Percentiles rank a stretch among this genome's conserved stretches.
These are phyloP conservation scores for Protobothrops flavoviridis DNA, from an alignment of 2,113 vertebrate species.

Conservation along the genomic window DNA sequence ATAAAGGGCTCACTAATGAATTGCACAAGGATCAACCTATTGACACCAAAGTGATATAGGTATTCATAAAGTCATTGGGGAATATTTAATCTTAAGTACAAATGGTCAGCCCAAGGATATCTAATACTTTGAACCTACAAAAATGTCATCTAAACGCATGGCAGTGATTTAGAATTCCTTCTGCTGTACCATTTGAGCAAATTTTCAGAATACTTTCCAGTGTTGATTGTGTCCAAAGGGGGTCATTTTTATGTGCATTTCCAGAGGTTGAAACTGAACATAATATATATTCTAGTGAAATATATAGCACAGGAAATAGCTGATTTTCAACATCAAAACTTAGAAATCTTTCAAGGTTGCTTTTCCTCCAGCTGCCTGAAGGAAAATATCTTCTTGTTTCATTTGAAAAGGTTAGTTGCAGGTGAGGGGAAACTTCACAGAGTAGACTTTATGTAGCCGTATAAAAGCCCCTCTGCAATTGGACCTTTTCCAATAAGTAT, in stretches of 20 bases:
- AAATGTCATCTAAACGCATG: constrained; percentile 1
- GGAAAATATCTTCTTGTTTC: constrained; percentile 48
- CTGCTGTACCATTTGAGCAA: constrained; percentile 10
- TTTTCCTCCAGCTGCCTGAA: constrained; percentile 43
- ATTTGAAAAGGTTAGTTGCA: constrained; percentile 1
- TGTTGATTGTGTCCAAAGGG: not conserved
- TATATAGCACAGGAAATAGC: constrained; percentile 58
- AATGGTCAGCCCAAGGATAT: not conserved
- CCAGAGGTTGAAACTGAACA: constrained; percentile 54
- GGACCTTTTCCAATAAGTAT: not conserved
- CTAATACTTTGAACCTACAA: not conserved
- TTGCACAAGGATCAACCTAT: not conserved
- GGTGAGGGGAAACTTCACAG: constrained; percentile 32
- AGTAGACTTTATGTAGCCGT: not conserved
- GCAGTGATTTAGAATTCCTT: constrained; percentile 27
- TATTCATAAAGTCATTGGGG: not conserved
- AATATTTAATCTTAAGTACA: not conserved
- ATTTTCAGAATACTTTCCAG: constrained; percentile 55
- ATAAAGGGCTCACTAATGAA: not conserved
- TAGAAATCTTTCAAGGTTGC: constrained; percentile 55
- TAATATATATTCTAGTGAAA: constrained; percentile 49
- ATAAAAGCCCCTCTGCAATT: not conserved
- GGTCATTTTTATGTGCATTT: constrained; percentile 53
- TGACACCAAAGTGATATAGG: not conserved
- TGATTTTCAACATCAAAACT: constrained; percentile 68